A percentile compares a stretch with the other conserved stretches of the same genome.
phyloP scores from a whole-genome alignment of 2,113 vertebrate genomes.

The Agapornis roseicollis region DNA sequence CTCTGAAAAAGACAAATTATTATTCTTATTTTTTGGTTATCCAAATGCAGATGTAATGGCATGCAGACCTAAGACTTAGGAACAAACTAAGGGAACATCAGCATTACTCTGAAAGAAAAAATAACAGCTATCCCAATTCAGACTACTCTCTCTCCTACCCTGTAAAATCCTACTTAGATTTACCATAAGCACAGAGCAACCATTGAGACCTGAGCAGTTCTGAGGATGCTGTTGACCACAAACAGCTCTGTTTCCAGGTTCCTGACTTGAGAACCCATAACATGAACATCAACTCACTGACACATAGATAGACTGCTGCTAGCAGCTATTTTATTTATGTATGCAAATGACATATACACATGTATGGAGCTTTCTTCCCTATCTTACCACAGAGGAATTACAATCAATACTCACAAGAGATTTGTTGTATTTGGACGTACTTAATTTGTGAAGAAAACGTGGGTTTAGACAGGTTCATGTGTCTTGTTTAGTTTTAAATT shows the following conservation, averaged over 20 bases:
- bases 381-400: background rate
- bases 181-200: background rate
- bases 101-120: background rate
- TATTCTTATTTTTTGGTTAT: background rate
- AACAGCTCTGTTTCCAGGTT: background rate
- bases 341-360: background rate
- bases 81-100: background rate
- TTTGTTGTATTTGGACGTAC: background rate
- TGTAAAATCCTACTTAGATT: background rate
- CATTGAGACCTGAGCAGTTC: background rate
- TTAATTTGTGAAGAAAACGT: background rate
- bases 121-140: background rate
- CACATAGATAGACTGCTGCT: fast-evolving
- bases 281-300: fast-evolving
- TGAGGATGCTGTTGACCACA: background rate
- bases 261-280: background rate
- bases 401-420: background rate
- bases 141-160: background rate
- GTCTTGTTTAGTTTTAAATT: background rate
- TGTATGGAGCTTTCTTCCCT: background rate
- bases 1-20: background rate
- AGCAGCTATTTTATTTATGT: background rate
- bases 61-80: background rate
- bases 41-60: background rate
- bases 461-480: background rate